Base-by-base conservation (phyloP, 2,113 vertebrate species). In the Emydocephalus ijimae region DNA sequence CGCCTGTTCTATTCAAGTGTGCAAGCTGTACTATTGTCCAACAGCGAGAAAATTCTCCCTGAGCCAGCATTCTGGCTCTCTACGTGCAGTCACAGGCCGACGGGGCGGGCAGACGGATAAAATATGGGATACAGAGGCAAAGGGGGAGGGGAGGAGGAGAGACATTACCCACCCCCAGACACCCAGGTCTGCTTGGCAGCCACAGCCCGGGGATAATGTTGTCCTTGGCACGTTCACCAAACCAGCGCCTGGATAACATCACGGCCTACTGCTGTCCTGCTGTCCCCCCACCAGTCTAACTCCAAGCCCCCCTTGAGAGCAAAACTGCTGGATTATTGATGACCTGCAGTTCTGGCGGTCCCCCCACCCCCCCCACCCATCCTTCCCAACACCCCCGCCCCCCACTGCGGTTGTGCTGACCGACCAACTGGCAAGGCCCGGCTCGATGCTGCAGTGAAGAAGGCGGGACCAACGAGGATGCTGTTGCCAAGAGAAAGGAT, bases 401-500 rank as follows among this genome's bases (percentile, higher is more conserved):
- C 88, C 88, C 91, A 39, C 39, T 39, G 39, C 39, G 39, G 39
- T 39, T 39, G 39, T 92, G 21, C 23, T 5, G 1, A 54, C 34
- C 23, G 54, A 26, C 26, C 64, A 74, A 64, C 59, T 64, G 59
- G 93, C 34, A 11, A 74, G 87, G 88, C 56, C 4, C 4, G n/a
- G 3, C 4, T 5, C 1, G 29, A 89, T 94, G 94, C 95, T 95
- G 96, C 95, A 95, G 95, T 94, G 92, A 93, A 93, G 96, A 69
- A 92, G 95, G 91, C 24, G 74, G 92, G 92, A 39, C 92, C 54
- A 12, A 48, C 3, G 1, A 48, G 93, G 94, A 96, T 92, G 95
- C 90, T 93, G 94, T 88, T 94, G 94, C 69, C 90, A 90, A 89
- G 39, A 91, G 64, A 87, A 94, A 94, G 89, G 96, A 96, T 96